Conservation (phyloP, 2,888 invertebrate species). For the Drosophila multiciliata region DNA sequence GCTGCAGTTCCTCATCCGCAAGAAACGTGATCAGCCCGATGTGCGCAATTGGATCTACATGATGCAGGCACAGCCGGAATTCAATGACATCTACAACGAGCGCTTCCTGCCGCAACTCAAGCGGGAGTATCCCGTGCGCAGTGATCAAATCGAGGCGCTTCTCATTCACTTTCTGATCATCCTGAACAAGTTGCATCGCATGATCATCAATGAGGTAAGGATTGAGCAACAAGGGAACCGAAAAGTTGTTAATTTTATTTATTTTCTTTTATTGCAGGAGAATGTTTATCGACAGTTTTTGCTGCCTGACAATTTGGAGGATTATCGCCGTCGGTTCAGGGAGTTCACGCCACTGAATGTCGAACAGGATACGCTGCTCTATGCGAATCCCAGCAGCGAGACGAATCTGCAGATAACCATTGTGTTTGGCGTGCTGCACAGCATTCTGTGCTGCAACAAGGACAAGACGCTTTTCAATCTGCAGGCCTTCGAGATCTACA, state of each 20-base stretch:
- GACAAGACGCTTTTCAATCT: conserved; percentile 88
- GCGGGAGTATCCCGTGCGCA: conserved; percentile 74
- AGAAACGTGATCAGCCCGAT: conserved; percentile 87
- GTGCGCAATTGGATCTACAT: conserved; percentile 88
- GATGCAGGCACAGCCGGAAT: conserved; percentile 86
- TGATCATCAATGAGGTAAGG: conserved; percentile 71
- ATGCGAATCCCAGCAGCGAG: conserved; percentile 75
- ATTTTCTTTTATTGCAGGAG: conserved; percentile 19
- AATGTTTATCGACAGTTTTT: conserved; percentile 51
- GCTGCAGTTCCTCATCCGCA: conserved; percentile 87
- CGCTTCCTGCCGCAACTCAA: conserved; percentile 83
- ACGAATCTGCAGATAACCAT: conserved; percentile 75
- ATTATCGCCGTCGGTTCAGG: conserved; percentile 73
- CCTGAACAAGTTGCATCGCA: conserved; percentile 76
- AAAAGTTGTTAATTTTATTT: neutral
- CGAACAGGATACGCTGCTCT: conserved; percentile 66
- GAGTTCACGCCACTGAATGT: conserved; percentile 63
- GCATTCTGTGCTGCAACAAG: conserved; percentile 87
- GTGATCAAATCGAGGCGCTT: conserved; percentile 75
- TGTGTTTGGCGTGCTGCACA: conserved; percentile 86
- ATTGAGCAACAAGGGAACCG: neutral
- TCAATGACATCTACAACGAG: conserved; percentile 85
- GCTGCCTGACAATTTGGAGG: conserved; percentile 82
- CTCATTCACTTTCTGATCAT: conserved; percentile 83
- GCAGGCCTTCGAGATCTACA: conserved; percentile 90